phyloP scores from a whole-genome alignment of 2,113 vertebrate species.

The Setophaga coronata region DNA sequence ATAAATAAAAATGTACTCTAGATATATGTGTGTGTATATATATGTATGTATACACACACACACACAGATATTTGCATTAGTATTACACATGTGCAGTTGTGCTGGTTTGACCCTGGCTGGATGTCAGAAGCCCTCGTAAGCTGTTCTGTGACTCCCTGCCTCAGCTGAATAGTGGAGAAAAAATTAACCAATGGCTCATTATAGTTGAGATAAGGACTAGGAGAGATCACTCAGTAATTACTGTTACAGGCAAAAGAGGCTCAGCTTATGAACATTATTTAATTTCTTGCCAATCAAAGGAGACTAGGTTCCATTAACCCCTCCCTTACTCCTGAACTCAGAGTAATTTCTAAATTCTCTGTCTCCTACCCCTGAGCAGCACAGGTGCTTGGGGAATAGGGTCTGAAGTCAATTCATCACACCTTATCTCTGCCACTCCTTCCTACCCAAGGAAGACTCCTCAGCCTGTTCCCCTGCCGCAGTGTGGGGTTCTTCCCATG shows the following conservation, averaged over 20 bases:
- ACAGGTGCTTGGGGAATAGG: background rate
- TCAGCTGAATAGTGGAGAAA: background rate
- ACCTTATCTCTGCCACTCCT: background rate
- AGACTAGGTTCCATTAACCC: background rate
- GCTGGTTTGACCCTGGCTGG: background rate
- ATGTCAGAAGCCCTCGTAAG: accelerated
- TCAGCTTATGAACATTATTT: background rate
- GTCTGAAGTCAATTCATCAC: background rate
- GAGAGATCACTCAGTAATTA: background rate
- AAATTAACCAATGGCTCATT: background rate
- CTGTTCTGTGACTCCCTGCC: background rate
- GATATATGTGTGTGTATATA: background rate
- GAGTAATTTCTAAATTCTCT: background rate
- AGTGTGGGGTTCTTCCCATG: background rate
- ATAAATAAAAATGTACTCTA: background rate
- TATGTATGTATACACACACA: background rate
- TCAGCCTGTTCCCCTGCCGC: background rate
- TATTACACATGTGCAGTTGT: background rate
- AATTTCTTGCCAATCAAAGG: background rate
- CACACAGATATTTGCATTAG: background rate
- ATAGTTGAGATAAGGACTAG: background rate
- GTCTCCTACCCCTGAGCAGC: background rate
- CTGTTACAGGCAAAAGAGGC: background rate
- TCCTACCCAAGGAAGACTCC: background rate
- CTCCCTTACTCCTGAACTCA: background rate